phyloP scores from a whole-genome alignment of 2,797 vertebrate species.

The Myotis findleyi region DNA sequence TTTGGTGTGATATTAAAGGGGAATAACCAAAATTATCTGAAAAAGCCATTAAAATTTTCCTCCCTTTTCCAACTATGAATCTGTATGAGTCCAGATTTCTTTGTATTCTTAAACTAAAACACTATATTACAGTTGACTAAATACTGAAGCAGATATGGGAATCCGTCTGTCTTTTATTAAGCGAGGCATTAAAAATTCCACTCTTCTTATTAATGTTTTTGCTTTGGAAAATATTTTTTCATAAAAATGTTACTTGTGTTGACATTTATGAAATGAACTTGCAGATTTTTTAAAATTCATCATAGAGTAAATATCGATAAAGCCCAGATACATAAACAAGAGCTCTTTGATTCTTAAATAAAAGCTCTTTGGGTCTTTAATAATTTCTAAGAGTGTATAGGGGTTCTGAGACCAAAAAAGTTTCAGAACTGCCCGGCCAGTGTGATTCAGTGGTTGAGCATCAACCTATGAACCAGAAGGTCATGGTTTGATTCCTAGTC shows the following conservation, averaged over 20 bases:
- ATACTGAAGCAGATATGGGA: not conserved
- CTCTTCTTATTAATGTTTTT: not conserved
- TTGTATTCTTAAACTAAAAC: constrained; percentile 19
- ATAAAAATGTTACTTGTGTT: constrained; percentile 22
- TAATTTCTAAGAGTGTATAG: not conserved
- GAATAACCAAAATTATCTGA: not conserved
- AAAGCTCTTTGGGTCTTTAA: not conserved
- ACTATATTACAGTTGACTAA: constrained; percentile 20
- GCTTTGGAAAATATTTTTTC: constrained; percentile 28
- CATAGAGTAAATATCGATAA: not conserved
- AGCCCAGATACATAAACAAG: constrained; percentile 16
- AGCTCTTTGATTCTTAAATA: not conserved
- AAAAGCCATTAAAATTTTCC: constrained; percentile 8
- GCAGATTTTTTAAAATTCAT: not conserved
- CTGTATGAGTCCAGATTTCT: not conserved
- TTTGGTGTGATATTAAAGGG: not conserved
- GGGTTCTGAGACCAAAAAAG: not conserved
- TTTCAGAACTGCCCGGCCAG: not conserved
- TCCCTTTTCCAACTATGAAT: not conserved
- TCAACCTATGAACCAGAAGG: no score
- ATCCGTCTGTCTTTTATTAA: constrained; percentile 19
- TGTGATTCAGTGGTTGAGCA: no score
- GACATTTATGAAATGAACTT: constrained; percentile 26
- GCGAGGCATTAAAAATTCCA: not conserved
- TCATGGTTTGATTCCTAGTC: no score